phyloP scores from a whole-genome alignment of 2,888 invertebrate genomes.

The Drosophila subquinaria region DNA sequence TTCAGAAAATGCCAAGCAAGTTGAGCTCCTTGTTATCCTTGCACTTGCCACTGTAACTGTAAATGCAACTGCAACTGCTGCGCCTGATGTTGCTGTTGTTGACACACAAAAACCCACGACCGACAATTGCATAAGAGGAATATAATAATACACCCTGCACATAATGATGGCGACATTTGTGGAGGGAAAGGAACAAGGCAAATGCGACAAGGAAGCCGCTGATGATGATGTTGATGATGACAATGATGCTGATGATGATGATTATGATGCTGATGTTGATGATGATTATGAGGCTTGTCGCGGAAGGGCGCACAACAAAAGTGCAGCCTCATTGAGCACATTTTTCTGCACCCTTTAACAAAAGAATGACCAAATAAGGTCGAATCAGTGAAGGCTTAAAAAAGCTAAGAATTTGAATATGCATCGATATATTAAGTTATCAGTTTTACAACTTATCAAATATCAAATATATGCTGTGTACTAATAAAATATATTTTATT shows the following conservation, averaged over 20 bases:
- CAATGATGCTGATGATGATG: conserved; percentile 18
- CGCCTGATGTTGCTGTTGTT: conserved; percentile 40
- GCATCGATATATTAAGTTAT: not conserved
- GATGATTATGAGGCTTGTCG: conserved; percentile 56
- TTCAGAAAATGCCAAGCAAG: conserved; percentile 35
- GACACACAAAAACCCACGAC: conserved; percentile 47
- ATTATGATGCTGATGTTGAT: conserved; percentile 36
- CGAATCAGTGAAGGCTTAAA: not conserved
- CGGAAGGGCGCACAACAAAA: conserved; percentile 51
- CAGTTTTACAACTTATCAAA: not conserved
- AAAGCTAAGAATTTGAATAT: not conserved
- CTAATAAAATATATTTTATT: no score
- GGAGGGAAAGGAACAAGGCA: not conserved
- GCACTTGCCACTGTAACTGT: conserved; percentile 31
- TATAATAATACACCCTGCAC: conserved; percentile 39
- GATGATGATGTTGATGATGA: conserved; percentile 2
- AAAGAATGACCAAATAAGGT: not conserved
- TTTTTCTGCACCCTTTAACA: conserved; percentile 18
- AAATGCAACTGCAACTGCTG: conserved; percentile 4
- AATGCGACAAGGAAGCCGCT: conserved; percentile 34
- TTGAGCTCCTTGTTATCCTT: conserved; percentile 47
- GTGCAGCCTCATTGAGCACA: conserved; percentile 53
- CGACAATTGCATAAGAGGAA: conserved; percentile 48
- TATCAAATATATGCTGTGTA: no score
- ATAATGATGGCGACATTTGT: conserved; percentile 14